Percentiles rank a stretch among this genome's conserved stretches.
These are phyloP conservation scores for Sesia apiformis DNA, from an alignment of 2,888 invertebrate genomes.

Conservation along the genomic window DNA sequence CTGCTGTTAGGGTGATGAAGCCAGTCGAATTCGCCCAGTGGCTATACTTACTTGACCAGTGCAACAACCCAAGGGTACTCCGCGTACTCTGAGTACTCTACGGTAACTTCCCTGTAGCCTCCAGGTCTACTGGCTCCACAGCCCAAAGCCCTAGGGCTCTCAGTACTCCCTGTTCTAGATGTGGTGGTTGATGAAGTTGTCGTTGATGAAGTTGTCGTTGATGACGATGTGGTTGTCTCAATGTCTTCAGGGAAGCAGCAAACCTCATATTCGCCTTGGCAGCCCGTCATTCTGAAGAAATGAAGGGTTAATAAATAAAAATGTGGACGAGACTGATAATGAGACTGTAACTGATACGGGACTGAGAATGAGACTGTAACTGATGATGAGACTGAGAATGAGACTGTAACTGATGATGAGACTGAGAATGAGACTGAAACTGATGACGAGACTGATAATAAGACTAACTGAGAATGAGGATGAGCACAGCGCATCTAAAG, in stretches of 20 bases:
- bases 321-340: too few relatives aligned
- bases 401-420: too few relatives aligned
- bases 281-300: not conserved
- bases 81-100: constrained; percentile 30
- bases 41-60: constrained; percentile 37
- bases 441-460: too few relatives aligned
- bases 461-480: too few relatives aligned
- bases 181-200: not conserved
- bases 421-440: too few relatives aligned
- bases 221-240: not conserved
- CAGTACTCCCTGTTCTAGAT: not conserved
- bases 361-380: too few relatives aligned
- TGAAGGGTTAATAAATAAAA: not conserved
- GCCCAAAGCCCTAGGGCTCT: not conserved
- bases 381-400: too few relatives aligned
- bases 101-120: not conserved
- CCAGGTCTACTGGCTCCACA: not conserved
- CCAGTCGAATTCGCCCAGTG: not conserved
- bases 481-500: too few relatives aligned
- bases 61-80: constrained; percentile 86
- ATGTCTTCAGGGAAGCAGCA: not conserved
- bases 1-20: not conserved
- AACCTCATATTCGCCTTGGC: not conserved
- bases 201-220: not conserved
- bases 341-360: too few relatives aligned